Evolutionary conservation across 2,888 invertebrate species (phyloP), one percentile per base, ranked within the genome.

Genomic region (Azorinus chamasolen): DNA sequence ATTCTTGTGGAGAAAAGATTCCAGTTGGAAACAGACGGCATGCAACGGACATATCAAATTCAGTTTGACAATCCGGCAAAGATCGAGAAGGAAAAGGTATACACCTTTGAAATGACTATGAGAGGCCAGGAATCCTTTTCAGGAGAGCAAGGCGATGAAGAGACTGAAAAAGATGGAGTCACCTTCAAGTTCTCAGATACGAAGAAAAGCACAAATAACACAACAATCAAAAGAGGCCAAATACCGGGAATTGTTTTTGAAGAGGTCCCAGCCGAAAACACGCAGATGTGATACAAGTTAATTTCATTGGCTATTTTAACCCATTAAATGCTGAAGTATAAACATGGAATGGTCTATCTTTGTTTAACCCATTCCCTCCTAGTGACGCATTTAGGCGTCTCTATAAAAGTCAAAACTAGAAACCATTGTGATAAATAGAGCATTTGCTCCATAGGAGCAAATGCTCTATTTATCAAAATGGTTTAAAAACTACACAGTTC

Each of bases 71-170:
- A 59, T 8, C 54, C 70, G 0, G 48, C 45, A 0, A 2, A 20
- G 1, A 37, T 80, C 10, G 10, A 22, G 14, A 73, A 63, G 32
- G 59, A 66, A 25, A 70, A 62, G 37, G 48, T 45, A 1, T 76
- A 70, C 24, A 63, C 57, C 4, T 14, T 80, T 3, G 16, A 24
- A 45, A 20, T 76, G 12, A 39, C 58, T 8, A 46, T 76, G 8
- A 61, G 54, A 18, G 80, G 80, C n/a, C 59, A 65, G n/a, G 57
- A 65, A 16, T 70, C 73, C 0, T 77, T 62, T 46, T 76, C 64
- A 22, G 80, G 80, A 18, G 57, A 46, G 5, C n/a, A 45, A 14
- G 80, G 76, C 8, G 20, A 48, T 10, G 37, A 18, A 22, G 18
- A 24, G 1, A 18, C 63, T n/a, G 54, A 66, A 14, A 50, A 46